Percentiles rank a stretch among this genome's conserved stretches.
Conservation (phyloP, 2,797 vertebrate species). For the Hybognathus amarus region DNA sequence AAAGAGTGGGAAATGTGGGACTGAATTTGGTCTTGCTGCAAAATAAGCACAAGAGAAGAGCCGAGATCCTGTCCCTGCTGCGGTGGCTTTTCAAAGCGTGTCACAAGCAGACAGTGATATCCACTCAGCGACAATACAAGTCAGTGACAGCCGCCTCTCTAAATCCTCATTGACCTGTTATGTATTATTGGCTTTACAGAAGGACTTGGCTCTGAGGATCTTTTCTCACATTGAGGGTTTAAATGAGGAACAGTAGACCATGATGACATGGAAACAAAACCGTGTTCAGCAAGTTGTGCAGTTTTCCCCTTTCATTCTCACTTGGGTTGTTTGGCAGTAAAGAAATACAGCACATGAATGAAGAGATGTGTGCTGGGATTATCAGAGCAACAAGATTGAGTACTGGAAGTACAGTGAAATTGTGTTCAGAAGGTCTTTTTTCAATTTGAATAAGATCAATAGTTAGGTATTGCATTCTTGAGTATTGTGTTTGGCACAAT, state of each 20-base stretch:
- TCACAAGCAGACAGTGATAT: constrained; percentile 50
- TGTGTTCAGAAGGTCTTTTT: not conserved
- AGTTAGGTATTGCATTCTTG: not conserved
- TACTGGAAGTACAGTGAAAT: not conserved
- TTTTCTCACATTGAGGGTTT: constrained; percentile 46
- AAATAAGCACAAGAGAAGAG: constrained; percentile 27
- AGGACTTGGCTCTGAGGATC: constrained; percentile 34
- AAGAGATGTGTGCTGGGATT: constrained; percentile 7
- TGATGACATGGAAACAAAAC: constrained; percentile 18
- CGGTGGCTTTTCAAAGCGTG: constrained; percentile 51
- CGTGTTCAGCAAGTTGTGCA: constrained; percentile 28
- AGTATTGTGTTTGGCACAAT: not conserved
- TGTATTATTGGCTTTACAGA: constrained; percentile 49
- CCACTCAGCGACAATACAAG: constrained; percentile 46
- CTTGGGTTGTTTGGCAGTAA: not conserved
- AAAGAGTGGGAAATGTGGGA: constrained; percentile 40
- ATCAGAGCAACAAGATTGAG: not conserved
- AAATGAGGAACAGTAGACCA: constrained; percentile 36
- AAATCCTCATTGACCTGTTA: constrained; percentile 54
- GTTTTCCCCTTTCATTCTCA: constrained; percentile 2
- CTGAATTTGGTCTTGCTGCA: constrained; percentile 26
- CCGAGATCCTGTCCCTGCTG: constrained; percentile 46
- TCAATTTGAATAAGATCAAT: not conserved
- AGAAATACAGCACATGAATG: not conserved
- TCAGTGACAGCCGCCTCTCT: constrained; percentile 46